Percentiles rank a stretch among this genome's conserved stretches.
Evolutionary conservation across 2,797 vertebrate genomes (phyloP).

Genomic region (Megalops cyprinoides): DNA sequence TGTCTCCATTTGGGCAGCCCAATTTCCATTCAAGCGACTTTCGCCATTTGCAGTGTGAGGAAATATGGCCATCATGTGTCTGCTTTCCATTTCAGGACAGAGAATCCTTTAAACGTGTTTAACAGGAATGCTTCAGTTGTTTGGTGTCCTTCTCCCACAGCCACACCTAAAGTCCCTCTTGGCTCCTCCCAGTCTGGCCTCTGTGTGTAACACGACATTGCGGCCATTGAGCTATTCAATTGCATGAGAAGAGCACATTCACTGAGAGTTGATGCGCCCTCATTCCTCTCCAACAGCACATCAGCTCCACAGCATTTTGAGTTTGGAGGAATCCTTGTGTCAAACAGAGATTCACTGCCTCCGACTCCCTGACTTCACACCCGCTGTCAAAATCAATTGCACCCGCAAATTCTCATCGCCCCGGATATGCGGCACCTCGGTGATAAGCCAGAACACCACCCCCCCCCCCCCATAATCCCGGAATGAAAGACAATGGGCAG

Average conservation of each 20-base stretch:
- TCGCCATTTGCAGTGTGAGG: too few relatives aligned
- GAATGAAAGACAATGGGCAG: background rate
- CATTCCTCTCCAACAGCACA: background rate
- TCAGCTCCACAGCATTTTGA: too few relatives aligned
- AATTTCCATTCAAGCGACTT: too few relatives aligned
- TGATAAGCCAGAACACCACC: background rate
- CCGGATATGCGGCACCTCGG: background rate
- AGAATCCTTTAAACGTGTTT: too few relatives aligned
- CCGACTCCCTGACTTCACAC: background rate
- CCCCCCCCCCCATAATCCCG: background rate
- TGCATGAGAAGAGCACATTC: background rate
- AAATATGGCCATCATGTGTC: too few relatives aligned
- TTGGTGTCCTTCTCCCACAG: too few relatives aligned
- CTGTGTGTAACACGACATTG: background rate
- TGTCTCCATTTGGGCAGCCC: too few relatives aligned
- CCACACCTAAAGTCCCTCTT: background rate
- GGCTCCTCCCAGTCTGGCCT: background rate
- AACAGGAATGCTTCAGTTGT: too few relatives aligned
- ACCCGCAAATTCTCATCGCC: background rate
- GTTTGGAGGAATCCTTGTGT: too few relatives aligned
- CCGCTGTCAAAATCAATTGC: background rate
- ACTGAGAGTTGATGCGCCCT: background rate
- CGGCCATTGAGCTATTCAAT: background rate
- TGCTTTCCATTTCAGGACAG: too few relatives aligned
- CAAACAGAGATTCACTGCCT: too few relatives aligned